A percentile compares a stretch with the other conserved stretches of the same genome.
Evolutionary conservation across 2,888 invertebrate species (phyloP).

Genomic region (Biston betularia): DNA sequence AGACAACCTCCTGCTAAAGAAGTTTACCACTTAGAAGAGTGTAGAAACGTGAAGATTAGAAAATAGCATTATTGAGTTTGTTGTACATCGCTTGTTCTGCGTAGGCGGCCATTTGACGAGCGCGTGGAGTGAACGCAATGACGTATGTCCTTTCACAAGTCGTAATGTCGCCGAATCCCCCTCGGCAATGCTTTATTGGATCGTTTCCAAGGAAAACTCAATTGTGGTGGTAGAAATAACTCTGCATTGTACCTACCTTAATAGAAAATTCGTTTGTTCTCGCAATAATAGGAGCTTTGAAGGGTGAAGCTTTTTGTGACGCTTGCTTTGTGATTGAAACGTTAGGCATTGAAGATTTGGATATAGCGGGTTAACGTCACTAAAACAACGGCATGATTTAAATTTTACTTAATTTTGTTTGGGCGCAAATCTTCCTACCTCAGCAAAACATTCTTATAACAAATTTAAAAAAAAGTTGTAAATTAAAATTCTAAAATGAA

Average conservation of each 20-base stretch:
- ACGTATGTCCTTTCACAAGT: constrained; percentile 50
- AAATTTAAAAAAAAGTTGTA: too few relatives aligned
- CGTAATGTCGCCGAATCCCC: constrained; percentile 48
- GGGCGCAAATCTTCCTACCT: too few relatives aligned
- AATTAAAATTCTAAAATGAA: too few relatives aligned
- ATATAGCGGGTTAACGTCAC: background rate
- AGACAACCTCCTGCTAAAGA: too few relatives aligned
- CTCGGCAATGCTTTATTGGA: constrained; percentile 66
- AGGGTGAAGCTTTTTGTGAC: constrained; percentile 1
- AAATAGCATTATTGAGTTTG: background rate
- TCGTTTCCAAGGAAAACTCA: constrained; percentile 71
- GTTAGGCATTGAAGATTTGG: background rate
- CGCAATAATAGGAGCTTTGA: constrained; percentile 5
- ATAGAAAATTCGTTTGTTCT: constrained; percentile 45
- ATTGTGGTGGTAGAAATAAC: constrained; percentile 63
- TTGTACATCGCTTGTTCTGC: constrained; percentile 14
- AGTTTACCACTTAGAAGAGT: too few relatives aligned
- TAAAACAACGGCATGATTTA: background rate
- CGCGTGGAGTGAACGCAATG: constrained; percentile 45
- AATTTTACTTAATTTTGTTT: too few relatives aligned
- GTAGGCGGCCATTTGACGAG: constrained; percentile 33
- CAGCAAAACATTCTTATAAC: too few relatives aligned
- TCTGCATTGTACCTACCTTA: constrained; percentile 35
- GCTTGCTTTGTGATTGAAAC: background rate
- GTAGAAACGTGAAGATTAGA: background rate